Evolutionary conservation across 1,140 invertebrate species (phyloP), one percentile per base, ranked within the genome.

Genomic region (Pogonognathellus flavescens): DNA sequence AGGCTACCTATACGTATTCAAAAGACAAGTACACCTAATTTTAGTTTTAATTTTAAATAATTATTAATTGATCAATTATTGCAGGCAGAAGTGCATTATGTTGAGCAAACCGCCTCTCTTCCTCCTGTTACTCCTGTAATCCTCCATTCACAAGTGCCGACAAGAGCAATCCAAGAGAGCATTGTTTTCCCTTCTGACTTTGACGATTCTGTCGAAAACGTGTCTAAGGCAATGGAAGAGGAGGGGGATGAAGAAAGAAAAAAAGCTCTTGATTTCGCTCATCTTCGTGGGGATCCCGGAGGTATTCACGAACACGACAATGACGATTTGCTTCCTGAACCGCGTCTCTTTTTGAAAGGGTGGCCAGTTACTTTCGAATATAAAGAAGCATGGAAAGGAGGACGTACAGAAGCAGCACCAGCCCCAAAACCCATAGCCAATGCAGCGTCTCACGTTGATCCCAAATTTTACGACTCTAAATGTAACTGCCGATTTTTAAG

Each of bases 331-430:
- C 41, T 76, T 49, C 70, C 70, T 18, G 31, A 76, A 18, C 41
- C 70, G 2, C 13, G 70, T 49, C 25, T 76, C 5, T 76, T 76
- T 20, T 76, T 76, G 16, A 76, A 76, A 18, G 62, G 62, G 14
- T 76, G 70, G 70, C 70, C 70, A 16, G 25, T 76, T 49, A 11
- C 8, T n/a, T 4, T 76, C 14, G 70, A 76, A 76, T 76, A 76
- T 7, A 76, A 76, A 76, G 70, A 76, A 76, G 10, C 25, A 8
- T 76, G 70, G 70, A 76, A 76, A 50, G 70, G 31, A 13, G 16
- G 41, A 2, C 41, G 70, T 13, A 20, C 14, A 20, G 70, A 76
- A 76, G 16, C n/a, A 16, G 16, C 11, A 49, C 31, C 31, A 76
- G 31, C 14, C 3, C 0, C 31, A 41, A 6, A 41, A 49, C 9